Evolutionary conservation across 2,797 vertebrate species (phyloP).

Genomic region (Muscicapa striata): DNA sequence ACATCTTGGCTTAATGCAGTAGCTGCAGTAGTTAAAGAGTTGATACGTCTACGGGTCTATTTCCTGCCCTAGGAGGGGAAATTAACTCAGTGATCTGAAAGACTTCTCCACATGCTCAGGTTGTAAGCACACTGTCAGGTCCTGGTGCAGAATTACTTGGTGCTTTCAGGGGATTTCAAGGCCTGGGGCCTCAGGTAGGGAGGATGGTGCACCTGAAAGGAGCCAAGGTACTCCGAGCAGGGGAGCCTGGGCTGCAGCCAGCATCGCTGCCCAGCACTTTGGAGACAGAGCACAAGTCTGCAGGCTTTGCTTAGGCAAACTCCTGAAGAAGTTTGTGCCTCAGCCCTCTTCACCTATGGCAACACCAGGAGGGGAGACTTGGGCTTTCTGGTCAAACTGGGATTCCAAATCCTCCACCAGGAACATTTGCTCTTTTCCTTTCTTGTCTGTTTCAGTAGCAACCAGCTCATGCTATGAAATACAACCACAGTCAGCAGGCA

Average conservation of each 20-base stretch:
- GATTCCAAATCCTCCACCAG: background rate
- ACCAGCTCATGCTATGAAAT: background rate
- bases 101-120: background rate
- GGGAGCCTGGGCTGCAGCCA: background rate
- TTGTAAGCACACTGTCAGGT: background rate
- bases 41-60: background rate
- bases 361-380: background rate
- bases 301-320: background rate
- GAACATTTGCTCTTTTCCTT: background rate
- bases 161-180: background rate
- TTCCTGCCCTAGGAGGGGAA: background rate
- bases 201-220: background rate
- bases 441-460: background rate
- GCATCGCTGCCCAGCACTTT: rapidly evolving
- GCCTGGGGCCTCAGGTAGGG: background rate
- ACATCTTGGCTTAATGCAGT: constrained; percentile 11
- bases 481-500: background rate
- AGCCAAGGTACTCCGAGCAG: background rate
- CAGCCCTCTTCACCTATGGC: background rate
- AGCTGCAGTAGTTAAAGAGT: constrained; percentile 14
- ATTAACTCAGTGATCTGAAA: background rate
- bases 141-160: background rate
- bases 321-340: background rate
- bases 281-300: rapidly evolving
- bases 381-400: background rate